Base-by-base conservation (phyloP, 2,113 vertebrate species). In the Cichladusa arquata region DNA sequence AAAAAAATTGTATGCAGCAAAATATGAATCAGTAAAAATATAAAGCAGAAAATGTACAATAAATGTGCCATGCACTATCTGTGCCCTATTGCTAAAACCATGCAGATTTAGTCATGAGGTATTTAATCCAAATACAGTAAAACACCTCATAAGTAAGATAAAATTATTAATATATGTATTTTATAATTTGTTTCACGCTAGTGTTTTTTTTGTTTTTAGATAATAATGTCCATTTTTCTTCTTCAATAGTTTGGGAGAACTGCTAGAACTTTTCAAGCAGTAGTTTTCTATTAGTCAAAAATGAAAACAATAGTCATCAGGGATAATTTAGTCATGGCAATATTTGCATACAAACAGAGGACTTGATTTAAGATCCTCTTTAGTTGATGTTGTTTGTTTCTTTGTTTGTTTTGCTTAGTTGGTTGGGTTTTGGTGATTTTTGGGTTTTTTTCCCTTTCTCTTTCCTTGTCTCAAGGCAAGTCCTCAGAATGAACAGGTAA, bases 401-500 rank as follows among this genome's bases (percentile, higher is more conserved):
- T 48, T 50, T 51, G 26, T 28, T 53, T 54, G 29, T 18, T 29
- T 36, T 44, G 29, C 17, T 54, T 29, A 19, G 8, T 47, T 38
- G 5, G 4, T 40, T 57, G 26, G 13, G 23, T n/a, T 69, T 48
- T 8, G 5, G 26, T 2, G 2, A 13, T 53, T 14, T 26, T 17
- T 19, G 5, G 7, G 5, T 4, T 14, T 36, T 36, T 22, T 11
- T 5, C 2, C 6, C 5, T 14, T n/a, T 28, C 8, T 13, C 9
- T 48, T 87, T 71, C 31, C 42, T 77, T 78, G 22, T n/a, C 50
- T 81, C 31, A 81, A 64, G 76, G 61, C 33, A 73, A 94, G 58
- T 56, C 51, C 42, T 86, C 45, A 78, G 81, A 96, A 72, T 72
- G 83, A 92, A 44, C 51, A 94, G 87, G 87, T 92, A 95, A 92